These are phyloP conservation scores for Cherax quadricarinatus DNA, from an alignment of 1,140 invertebrate genomes.

Conservation along the genomic window DNA sequence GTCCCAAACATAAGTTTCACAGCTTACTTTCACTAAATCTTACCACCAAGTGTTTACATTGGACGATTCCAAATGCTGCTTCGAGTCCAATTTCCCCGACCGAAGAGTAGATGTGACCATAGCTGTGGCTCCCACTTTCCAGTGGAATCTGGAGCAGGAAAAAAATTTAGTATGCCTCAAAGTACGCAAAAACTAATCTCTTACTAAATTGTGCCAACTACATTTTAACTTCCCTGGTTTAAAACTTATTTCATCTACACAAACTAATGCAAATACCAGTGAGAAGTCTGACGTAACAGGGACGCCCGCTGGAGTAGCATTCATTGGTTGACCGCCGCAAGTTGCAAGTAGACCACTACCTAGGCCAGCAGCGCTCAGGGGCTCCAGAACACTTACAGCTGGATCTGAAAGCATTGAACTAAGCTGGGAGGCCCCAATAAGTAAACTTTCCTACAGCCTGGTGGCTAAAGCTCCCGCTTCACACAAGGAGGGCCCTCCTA, in stretches of 20 bases:
- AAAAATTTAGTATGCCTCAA: neutral
- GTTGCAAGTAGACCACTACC: constrained; percentile 35
- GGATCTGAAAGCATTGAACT: neutral
- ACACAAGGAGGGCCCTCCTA: too few relatives aligned
- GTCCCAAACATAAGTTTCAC: too few relatives aligned
- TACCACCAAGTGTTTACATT: constrained; percentile 42
- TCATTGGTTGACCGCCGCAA: neutral
- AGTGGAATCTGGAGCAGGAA: neutral
- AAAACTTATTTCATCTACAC: neutral
- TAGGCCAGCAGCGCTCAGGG: constrained; percentile 24
- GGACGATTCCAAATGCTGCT: constrained; percentile 18
- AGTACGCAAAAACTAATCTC: neutral
- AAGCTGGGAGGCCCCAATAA: too few relatives aligned
- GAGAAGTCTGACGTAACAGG: neutral
- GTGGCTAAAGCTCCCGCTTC: too few relatives aligned
- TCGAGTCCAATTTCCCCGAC: neutral
- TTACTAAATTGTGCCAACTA: neutral
- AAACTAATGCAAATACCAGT: neutral
- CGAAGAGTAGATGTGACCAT: constrained; percentile 33
- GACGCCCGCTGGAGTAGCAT: neutral
- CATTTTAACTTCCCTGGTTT: neutral
- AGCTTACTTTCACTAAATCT: neutral
- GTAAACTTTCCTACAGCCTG: too few relatives aligned
- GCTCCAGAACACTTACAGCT: neutral
- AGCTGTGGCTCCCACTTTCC: neutral